Evolutionary conservation across 2,113 vertebrate genomes (phyloP).

Genomic region (Lepus timidus): DNA sequence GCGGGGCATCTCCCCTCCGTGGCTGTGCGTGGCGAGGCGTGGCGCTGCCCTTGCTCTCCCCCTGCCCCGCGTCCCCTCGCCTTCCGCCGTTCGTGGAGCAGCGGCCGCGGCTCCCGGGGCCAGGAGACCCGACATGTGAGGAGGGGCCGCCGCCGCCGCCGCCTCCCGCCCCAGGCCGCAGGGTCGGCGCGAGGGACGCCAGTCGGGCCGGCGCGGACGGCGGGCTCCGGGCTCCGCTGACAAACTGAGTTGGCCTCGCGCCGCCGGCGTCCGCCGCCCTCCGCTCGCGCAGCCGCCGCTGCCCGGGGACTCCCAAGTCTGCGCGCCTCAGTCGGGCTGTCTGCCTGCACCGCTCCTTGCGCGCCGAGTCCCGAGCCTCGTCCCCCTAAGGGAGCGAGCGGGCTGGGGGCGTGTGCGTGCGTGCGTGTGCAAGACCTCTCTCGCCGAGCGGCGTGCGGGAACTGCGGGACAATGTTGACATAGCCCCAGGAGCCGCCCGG

Average conservation of each 20-base stretch:
- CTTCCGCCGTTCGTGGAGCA: slow-evolving; percentile 86
- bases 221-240: slow-evolving; percentile 68
- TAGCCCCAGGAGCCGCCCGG: slow-evolving; percentile 87
- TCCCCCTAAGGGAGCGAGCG: slow-evolving; percentile 50
- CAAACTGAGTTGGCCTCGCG: slow-evolving; percentile 65
- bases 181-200: slow-evolving; percentile 87
- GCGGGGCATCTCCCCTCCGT: slow-evolving; percentile 52
- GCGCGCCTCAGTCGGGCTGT: slow-evolving; percentile 69
- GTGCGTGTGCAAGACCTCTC: slow-evolving; percentile 42
- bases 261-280: slow-evolving; percentile 37
- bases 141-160: slow-evolving; percentile 86
- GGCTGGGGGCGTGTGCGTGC: slow-evolving; percentile 50
- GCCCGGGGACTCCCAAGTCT: slow-evolving; percentile 28
- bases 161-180: slow-evolving; percentile 86
- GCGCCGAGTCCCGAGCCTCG: slow-evolving; percentile 3
- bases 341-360: background rate
- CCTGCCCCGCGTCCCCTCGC: slow-evolving; percentile 86
- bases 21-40: slow-evolving; percentile 60
- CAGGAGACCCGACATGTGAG: slow-evolving; percentile 87
- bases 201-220: slow-evolving; percentile 75
- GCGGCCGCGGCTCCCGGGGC: slow-evolving; percentile 72
- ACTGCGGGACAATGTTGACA: slow-evolving; percentile 92
- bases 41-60: slow-evolving; percentile 10
- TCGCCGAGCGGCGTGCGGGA: slow-evolving; percentile 88
- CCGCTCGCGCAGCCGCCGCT: slow-evolving; percentile 36